Conservation (phyloP, 1,140 invertebrate species). For the Megalonaias nervosa region DNA sequence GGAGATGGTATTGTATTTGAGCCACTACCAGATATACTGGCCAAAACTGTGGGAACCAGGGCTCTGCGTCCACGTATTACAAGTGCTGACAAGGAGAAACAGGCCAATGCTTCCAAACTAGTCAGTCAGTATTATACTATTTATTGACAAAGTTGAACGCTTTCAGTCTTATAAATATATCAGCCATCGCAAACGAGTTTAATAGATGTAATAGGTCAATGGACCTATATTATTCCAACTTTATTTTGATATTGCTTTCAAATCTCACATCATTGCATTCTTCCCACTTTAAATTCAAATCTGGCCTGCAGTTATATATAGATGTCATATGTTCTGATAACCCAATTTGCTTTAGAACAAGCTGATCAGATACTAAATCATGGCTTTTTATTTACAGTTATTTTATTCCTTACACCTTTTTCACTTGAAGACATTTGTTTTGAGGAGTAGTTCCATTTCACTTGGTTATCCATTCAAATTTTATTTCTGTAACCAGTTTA, state of each 20-base stretch:
- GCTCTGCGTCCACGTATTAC: constrained; percentile 58
- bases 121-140: neutral
- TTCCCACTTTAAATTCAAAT: no score
- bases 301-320: no score
- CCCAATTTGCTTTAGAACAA: no score
- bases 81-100: constrained; percentile 46
- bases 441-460: neutral
- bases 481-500: constrained; percentile 9
- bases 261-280: no score
- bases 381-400: no score
- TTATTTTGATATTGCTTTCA: neutral
- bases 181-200: neutral
- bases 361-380: no score
- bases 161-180: neutral
- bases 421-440: neutral
- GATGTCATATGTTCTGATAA: no score
- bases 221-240: neutral
- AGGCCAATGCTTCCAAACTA: constrained; percentile 28
- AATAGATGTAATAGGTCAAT: neutral
- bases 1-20: constrained; percentile 54
- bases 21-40: constrained; percentile 61
- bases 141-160: neutral
- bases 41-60: constrained; percentile 46
- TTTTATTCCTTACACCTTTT: neutral
- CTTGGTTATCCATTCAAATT: neutral